These are phyloP conservation scores for Danio aesculapii DNA, from an alignment of 2,797 vertebrate genomes.

Conservation along the genomic window DNA sequence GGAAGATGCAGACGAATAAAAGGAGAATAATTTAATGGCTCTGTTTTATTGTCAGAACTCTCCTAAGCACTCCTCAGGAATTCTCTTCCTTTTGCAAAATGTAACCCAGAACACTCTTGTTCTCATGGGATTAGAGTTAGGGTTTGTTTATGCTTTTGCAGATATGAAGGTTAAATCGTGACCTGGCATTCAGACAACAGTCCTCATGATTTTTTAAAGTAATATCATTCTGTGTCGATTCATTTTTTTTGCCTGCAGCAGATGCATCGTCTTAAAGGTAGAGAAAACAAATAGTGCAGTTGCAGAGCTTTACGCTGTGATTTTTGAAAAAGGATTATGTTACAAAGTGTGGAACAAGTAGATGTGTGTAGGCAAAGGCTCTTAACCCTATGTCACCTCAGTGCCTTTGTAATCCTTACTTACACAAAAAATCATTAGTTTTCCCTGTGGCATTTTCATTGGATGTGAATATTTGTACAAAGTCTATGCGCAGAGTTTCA, in stretches of 20 bases:
- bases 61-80: neutral
- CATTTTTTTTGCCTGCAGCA: slow-evolving; percentile 22
- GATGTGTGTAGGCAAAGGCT: neutral
- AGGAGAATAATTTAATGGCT: neutral
- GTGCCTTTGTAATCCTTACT: neutral
- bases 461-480: neutral
- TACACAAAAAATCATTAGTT: neutral
- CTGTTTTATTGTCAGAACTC: slow-evolving; percentile 1
- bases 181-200: neutral
- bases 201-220: slow-evolving; percentile 13
- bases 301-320: neutral
- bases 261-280: neutral
- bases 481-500: neutral
- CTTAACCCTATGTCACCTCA: neutral
- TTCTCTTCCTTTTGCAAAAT: slow-evolving; percentile 11
- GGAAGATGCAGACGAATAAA: slow-evolving; percentile 25
- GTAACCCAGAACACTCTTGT: neutral
- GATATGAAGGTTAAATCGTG: slow-evolving; percentile 28
- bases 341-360: neutral
- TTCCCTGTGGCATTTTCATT: slow-evolving; percentile 5
- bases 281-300: slow-evolving; percentile 5
- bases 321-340: neutral
- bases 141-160: slow-evolving; percentile 5
- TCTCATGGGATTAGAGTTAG: neutral
- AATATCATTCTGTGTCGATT: neutral